Evolutionary conservation across 2,113 vertebrate species (phyloP).

Genomic region (Cavia porcellus): DNA sequence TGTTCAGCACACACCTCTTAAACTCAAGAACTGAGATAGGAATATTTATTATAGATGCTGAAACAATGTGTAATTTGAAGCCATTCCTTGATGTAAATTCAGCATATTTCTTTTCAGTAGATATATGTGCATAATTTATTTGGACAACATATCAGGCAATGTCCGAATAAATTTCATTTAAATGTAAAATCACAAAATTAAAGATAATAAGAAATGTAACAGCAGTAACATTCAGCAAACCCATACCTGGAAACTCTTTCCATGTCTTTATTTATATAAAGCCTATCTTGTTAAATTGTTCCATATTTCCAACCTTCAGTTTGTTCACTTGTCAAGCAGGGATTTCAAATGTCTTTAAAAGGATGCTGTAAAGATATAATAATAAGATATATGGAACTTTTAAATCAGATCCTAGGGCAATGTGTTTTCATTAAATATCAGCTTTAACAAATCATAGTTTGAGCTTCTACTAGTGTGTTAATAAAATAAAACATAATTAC

Average conservation of each 20-base stretch:
- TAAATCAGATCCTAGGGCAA: neutral
- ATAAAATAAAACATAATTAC: neutral
- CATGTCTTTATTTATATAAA: neutral
- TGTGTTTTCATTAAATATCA: neutral
- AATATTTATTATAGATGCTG: neutral
- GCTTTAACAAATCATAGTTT: neutral
- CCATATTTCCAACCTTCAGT: neutral
- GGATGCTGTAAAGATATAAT: neutral
- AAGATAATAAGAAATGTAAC: rapidly evolving
- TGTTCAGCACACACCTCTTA: neutral
- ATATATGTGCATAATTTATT: neutral
- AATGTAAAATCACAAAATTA: neutral
- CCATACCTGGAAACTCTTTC: neutral
- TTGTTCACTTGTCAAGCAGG: neutral
- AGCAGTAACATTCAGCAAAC: neutral
- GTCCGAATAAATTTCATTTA: neutral
- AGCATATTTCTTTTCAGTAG: neutral
- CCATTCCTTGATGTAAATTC: neutral
- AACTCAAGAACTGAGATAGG: neutral
- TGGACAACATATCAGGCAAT: neutral
- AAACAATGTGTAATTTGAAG: slow-evolving; percentile 21
- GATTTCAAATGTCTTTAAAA: neutral
- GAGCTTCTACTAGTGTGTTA: neutral
- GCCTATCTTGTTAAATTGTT: neutral
- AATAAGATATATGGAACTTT: neutral